Base-by-base conservation (phyloP, 2,113 vertebrate species). In the Colossoma macropomum region DNA sequence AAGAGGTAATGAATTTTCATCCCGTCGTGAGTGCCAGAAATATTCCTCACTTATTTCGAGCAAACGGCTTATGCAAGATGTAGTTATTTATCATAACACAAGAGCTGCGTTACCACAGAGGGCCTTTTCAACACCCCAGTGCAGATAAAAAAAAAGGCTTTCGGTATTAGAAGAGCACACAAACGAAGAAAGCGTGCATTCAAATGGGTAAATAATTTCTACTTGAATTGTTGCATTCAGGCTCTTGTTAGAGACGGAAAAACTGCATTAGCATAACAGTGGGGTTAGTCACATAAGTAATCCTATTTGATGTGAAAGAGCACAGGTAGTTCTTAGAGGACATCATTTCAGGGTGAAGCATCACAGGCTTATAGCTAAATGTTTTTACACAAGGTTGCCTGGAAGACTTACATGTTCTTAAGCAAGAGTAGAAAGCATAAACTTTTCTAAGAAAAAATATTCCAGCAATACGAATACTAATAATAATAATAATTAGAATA, bases 1-100 rank as follows among this genome's bases (percentile, higher is more conserved):
- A 86, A 71, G 74, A 76, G 69, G 80, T 81, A 87, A 87, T 87
- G 85, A 81, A 85, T 81, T 84, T 79, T 83, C 77, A 74, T 34
- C 81, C 82, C 59, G 81, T 82, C 52, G 45, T n/a, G 78, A 80
- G 84, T 75, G 80, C 83, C 74, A 75, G 54, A 83, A 87, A 85
- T 83, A 88, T 62, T 79, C 77, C 56, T 63, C 72, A 69, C 73
- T 86, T 84, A 81, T 86, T 85, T 81, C 70, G 70, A 88, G 66
- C 28, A 34, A 85, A 81, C 77, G 85, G 75, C 68, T 80, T 83
- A 70, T 85, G 80, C 69, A 82, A 86, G 73, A 79, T 68, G 74
- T 65, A 23, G 21, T 69, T 84, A 84, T 84, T 78, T 81, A 86
- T 75, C 70, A 79, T 68, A 86, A 74, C 76, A 65, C 32, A 48